These are phyloP conservation scores for Brachyopa scutellaris DNA, from an alignment of 2,888 invertebrate species.

Conservation along the genomic window DNA sequence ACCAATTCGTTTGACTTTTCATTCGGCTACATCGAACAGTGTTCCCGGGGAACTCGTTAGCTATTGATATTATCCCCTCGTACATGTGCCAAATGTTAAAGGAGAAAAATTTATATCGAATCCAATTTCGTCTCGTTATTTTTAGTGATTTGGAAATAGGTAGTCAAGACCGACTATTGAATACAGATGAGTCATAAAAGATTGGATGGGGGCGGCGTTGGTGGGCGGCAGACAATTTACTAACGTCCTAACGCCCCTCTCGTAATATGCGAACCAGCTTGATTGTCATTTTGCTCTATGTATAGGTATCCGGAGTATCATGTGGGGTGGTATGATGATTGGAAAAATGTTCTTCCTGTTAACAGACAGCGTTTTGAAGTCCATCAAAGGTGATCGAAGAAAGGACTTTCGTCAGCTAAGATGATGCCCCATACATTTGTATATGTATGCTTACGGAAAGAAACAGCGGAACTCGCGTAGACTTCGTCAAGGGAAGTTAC, in stretches of 20 bases:
- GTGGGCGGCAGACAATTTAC: background rate
- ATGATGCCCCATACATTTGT: background rate
- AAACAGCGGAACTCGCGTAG: constrained; percentile 13
- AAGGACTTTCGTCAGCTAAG: constrained; percentile 24
- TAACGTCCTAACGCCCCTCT: constrained; percentile 11
- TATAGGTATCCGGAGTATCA: background rate
- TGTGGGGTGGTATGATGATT: constrained; percentile 38
- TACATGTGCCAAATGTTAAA: constrained; percentile 45
- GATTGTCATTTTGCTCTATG: constrained; percentile 12
- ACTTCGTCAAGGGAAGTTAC: background rate
- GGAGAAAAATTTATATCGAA: constrained; percentile 39
- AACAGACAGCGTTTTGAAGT: constrained; percentile 43
- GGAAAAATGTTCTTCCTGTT: constrained; percentile 8
- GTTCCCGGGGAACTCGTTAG: constrained; percentile 43
- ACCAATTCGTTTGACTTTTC: constrained; percentile 26
- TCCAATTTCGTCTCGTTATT: constrained; percentile 58
- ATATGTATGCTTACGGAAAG: no score
- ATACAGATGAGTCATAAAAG: constrained; percentile 58
- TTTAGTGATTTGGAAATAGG: constrained; percentile 63
- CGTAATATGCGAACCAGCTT: constrained; percentile 21
- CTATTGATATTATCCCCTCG: constrained; percentile 44
- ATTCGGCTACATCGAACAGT: no score
- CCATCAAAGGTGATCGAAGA: constrained; percentile 11
- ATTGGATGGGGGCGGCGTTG: background rate
- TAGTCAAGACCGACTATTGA: constrained; percentile 55